phyloP scores from a whole-genome alignment of 2,888 invertebrate species.

The Morinoia aosen region DNA sequence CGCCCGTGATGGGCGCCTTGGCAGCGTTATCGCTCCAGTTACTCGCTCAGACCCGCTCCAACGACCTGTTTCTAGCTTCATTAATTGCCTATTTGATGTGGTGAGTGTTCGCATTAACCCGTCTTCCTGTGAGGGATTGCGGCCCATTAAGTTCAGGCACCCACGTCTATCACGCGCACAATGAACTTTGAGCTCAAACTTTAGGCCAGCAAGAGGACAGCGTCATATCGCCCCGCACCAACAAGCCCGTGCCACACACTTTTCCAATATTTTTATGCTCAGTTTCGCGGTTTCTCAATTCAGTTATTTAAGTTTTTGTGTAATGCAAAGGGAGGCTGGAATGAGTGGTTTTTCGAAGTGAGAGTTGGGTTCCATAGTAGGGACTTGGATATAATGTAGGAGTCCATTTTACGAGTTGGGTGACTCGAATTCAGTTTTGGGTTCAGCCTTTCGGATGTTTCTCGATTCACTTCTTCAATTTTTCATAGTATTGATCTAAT shows the following conservation, averaged over 20 bases:
- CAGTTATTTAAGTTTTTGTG: not conserved
- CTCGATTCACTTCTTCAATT: too few relatives aligned
- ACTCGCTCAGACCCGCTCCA: not conserved
- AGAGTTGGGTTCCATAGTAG: too few relatives aligned
- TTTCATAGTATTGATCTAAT: too few relatives aligned
- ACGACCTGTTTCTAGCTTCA: slow-evolving; percentile 48
- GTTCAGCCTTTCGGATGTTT: too few relatives aligned
- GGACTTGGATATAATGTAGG: too few relatives aligned
- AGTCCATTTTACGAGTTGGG: too few relatives aligned
- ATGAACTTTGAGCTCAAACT: slow-evolving; percentile 43
- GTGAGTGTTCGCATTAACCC: slow-evolving; percentile 41
- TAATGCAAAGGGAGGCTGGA: not conserved
- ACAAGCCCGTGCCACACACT: not conserved
- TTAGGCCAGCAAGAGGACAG: not conserved
- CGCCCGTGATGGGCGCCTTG: slow-evolving; percentile 6
- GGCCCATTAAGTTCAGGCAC: slow-evolving; percentile 36
- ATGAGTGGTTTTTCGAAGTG: not conserved
- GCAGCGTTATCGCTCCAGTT: slow-evolving; percentile 24
- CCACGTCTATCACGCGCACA: slow-evolving; percentile 35
- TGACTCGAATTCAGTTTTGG: too few relatives aligned
- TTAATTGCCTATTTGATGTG: slow-evolving; percentile 49
- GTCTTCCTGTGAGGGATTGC: slow-evolving; percentile 51
- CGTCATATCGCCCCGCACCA: not conserved
- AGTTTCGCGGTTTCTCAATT: not conserved
- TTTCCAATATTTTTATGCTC: not conserved